Percentiles rank a stretch among this genome's conserved stretches.
Conservation (phyloP, 2,113 vertebrate species). For the Herpailurus yagouaroundi region DNA sequence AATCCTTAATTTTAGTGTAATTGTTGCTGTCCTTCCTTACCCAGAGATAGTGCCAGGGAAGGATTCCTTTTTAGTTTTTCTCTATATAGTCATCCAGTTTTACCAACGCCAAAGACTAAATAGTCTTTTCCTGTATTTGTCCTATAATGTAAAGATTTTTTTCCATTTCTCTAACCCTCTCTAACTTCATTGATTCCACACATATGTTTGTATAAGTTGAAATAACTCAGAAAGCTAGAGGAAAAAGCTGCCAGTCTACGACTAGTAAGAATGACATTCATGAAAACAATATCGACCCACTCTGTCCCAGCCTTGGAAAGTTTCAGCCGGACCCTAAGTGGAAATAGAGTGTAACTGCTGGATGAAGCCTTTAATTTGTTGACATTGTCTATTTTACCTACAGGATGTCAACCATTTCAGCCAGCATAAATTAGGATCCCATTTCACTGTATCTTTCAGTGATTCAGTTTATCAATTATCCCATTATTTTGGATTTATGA, state of each 20-base stretch:
- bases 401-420: background rate
- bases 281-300: background rate
- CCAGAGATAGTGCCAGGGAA: background rate
- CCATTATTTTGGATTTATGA: background rate
- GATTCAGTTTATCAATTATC: background rate
- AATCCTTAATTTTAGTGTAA: background rate
- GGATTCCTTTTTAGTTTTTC: slow-evolving; percentile 27
- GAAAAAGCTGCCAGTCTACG: background rate
- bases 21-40: background rate
- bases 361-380: background rate
- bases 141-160: background rate
- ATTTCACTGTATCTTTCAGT: background rate
- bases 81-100: background rate
- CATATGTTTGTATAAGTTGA: slow-evolving; percentile 15
- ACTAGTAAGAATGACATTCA: background rate
- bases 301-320: background rate
- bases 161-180: background rate
- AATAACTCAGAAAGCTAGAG: slow-evolving; percentile 36
- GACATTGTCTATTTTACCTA: background rate
- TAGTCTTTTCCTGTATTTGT: background rate
- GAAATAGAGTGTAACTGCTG: background rate
- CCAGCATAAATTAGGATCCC: background rate
- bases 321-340: background rate
- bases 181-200: slow-evolving; percentile 27
- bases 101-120: background rate